Percentiles rank a stretch among this genome's conserved stretches.
Evolutionary conservation across 2,888 invertebrate genomes (phyloP).

Genomic region (Malthinus flaveolus): DNA sequence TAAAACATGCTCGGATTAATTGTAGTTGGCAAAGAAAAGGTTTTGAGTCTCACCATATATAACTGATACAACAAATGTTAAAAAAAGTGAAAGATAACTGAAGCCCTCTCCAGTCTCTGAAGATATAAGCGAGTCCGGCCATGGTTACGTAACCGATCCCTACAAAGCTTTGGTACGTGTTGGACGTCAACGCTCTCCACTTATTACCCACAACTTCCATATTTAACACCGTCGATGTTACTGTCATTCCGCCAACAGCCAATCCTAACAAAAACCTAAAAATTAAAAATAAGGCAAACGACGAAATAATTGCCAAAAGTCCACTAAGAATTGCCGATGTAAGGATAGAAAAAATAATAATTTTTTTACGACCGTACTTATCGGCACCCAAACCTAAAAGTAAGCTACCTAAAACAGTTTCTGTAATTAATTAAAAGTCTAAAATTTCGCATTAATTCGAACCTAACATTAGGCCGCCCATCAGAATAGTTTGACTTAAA

Average conservation of each 20-base stretch:
- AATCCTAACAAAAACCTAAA: neutral
- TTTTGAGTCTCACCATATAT: neutral
- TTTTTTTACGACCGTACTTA: neutral
- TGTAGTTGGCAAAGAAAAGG: neutral
- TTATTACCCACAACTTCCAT: neutral
- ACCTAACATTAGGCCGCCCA: slow-evolving; percentile 66
- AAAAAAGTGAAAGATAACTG: neutral
- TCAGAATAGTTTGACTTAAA: slow-evolving; percentile 63
- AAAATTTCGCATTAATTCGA: slow-evolving; percentile 3
- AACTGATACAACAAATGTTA: neutral
- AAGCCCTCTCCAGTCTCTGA: neutral
- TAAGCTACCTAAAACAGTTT: neutral
- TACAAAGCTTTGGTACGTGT: neutral
- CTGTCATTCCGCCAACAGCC: neutral
- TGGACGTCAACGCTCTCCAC: neutral
- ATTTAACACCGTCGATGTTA: neutral
- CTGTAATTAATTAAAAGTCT: no score
- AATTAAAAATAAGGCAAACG: neutral
- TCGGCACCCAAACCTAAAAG: neutral
- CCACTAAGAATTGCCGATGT: neutral
- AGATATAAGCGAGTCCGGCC: neutral
- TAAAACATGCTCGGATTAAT: neutral
- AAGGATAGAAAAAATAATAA: neutral
- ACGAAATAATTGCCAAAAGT: neutral
- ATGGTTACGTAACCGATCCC: neutral